phyloP scores from a whole-genome alignment of 2,113 vertebrate genomes.

The Poecile atricapillus region DNA sequence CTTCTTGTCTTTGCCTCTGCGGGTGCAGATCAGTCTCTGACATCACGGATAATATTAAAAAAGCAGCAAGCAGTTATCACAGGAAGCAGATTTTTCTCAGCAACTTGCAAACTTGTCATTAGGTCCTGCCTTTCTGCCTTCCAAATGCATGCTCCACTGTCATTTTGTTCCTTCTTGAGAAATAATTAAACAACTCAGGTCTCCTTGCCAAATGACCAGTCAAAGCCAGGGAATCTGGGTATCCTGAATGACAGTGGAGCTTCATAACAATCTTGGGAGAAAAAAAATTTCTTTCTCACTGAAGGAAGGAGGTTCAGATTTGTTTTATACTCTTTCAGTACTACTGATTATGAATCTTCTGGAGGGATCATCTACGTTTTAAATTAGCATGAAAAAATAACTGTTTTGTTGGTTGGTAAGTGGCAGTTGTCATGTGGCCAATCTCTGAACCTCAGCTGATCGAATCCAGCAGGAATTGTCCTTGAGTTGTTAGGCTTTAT shows the following conservation, averaged over 20 bases:
- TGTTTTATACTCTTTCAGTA: background rate
- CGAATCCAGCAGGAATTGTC: slow-evolving; percentile 4
- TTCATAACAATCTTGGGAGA: background rate
- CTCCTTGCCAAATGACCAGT: background rate
- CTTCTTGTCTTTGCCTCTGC: background rate
- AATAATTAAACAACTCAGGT: background rate
- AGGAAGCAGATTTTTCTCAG: slow-evolving; percentile 13
- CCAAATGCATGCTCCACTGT: background rate
- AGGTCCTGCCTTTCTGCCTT: slow-evolving; percentile 8
- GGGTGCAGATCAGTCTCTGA: background rate
- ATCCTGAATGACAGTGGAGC: background rate
- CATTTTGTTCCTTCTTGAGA: background rate
- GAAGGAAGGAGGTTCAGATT: background rate
- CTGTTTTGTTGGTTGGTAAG: background rate
- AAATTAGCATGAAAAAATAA: background rate
- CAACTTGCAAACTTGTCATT: background rate
- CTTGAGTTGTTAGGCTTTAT: slow-evolving; percentile 10
- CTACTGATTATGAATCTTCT: background rate
- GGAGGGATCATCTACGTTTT: background rate
- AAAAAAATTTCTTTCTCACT: background rate
- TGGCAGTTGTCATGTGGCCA: background rate
- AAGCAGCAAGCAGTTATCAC: background rate
- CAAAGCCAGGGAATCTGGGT: background rate
- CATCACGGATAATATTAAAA: background rate
- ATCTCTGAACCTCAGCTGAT: slow-evolving; percentile 10